Evolutionary conservation across 1,140 invertebrate species (phyloP), one percentile per base, ranked within the genome.

Genomic region (Leucophenga varia): DNA sequence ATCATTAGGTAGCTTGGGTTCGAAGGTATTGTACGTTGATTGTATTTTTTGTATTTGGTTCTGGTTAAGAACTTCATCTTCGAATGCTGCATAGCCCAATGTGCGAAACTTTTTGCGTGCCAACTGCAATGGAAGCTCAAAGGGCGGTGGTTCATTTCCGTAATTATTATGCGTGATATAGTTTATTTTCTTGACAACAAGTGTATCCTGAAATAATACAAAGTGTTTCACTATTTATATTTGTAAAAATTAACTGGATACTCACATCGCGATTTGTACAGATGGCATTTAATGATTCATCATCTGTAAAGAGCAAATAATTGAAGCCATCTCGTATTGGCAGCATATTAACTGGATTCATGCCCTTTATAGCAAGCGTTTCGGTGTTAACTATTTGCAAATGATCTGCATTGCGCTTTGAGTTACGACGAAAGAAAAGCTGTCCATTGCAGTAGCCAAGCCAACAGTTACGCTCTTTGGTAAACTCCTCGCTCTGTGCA

Each of bases 91-190:
- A 51, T 82, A 81, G 8, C 90, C 90, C 57, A 88, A 82, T 7
- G 85, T 82, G 53, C 90, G 86, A 12, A 93, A 81, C 71, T 88
- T 90, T 74, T 91, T 91, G 48, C 87, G 77, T 1, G 89, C 87
- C 51, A 93, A 72, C 77, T 91, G 90, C 18, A 93, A 72, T 0
- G 88, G 87, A 48, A 92, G 68, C 65, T 93, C 90, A 55, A 68
- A 72, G 3, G 78, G 81, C 13, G 79, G 76, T 12, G 58, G 57
- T 5, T 61, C 64, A 16, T 58, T 72, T 50, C 55, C 68, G 44
- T 61, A 64, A 50, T 58, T 64, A 25, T 68, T 70, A 42, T 68
- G 61, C 28, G 64, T 61, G 2, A 70, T 49, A n/a, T n/a, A n/a
- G 30, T 69, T 70, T 8, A 75, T 47, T 20, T 73, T 64, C 49